Evolutionary conservation across 1,140 invertebrate species (phyloP).

Genomic region (Leptestheria dahalacensis): DNA sequence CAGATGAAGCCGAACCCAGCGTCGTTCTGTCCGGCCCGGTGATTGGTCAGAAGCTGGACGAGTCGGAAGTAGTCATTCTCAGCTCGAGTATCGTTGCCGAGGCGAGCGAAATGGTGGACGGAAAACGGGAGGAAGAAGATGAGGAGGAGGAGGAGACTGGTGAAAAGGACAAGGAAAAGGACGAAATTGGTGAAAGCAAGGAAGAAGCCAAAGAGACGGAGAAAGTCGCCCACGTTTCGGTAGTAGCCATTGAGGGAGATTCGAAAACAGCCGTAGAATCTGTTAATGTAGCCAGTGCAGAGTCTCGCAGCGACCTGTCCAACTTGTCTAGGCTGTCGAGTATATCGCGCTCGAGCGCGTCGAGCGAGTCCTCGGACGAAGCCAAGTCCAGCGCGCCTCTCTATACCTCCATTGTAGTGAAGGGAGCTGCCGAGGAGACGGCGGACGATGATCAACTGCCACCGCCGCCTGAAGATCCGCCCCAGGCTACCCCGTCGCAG

Average conservation of each 20-base stretch:
- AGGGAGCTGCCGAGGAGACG: constrained; percentile 27
- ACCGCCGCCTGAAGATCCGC: not conserved
- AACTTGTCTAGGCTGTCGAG: constrained; percentile 15
- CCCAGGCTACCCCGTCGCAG: not conserved
- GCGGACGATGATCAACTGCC: constrained; percentile 27
- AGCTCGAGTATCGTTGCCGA: constrained; percentile 5
- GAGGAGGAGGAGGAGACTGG: not conserved
- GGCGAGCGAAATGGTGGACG: constrained; percentile 11
- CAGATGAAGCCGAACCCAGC: not conserved
- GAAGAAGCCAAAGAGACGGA: too few species aligned
- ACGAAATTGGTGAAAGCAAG: not conserved
- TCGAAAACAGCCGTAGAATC: not conserved
- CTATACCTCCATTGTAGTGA: constrained; percentile 27
- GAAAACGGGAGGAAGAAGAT: constrained; percentile 8
- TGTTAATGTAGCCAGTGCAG: not conserved
- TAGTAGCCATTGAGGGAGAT: not conserved
- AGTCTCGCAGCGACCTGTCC: constrained; percentile 18
- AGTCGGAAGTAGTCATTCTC: constrained; percentile 14
- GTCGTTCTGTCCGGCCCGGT: not conserved
- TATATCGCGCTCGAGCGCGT: not conserved
- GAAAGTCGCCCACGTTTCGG: not conserved
- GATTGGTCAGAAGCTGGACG: constrained; percentile 13
- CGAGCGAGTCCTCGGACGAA: not conserved
- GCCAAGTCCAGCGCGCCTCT: not conserved
- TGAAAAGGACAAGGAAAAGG: constrained; percentile 13